phyloP scores from a whole-genome alignment of 2,888 invertebrate genomes.

The Oxycera nigricornis region DNA sequence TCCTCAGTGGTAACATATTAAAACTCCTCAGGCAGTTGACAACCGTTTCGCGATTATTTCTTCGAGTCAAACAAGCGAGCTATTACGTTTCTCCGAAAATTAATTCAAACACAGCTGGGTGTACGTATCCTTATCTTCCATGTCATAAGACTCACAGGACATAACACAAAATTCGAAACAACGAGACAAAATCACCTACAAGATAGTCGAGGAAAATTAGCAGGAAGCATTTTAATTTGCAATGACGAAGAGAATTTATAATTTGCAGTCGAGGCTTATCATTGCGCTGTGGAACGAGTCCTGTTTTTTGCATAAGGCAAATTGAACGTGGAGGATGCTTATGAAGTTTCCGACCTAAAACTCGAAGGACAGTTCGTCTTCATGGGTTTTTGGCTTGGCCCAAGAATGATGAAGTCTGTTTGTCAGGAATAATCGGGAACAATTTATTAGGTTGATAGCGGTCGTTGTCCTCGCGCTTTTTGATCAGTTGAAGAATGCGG shows the following conservation, averaged over 20 bases:
- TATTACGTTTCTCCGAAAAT: too few species aligned
- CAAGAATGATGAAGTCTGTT: neutral
- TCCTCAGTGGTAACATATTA: too few species aligned
- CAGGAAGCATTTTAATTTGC: neutral
- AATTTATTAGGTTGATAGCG: slow-evolving; percentile 15
- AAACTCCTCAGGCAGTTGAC: too few species aligned
- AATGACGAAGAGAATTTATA: neutral
- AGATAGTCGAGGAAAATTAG: neutral
- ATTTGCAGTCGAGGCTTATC: slow-evolving; percentile 10
- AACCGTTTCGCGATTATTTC: too few species aligned
- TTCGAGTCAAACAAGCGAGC: too few species aligned
- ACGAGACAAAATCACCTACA: neutral
- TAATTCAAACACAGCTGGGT: too few species aligned
- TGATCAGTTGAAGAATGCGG: too few species aligned
- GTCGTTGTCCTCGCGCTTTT: too few species aligned
- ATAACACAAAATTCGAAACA: too few species aligned
- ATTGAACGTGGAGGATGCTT: neutral
- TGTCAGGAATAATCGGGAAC: slow-evolving; percentile 6
- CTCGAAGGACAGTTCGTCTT: neutral
- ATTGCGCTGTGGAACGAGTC: neutral
- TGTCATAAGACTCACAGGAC: too few species aligned
- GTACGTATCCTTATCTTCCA: too few species aligned
- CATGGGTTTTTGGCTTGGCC: neutral
- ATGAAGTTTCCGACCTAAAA: neutral
- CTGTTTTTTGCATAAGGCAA: neutral